phyloP scores from a whole-genome alignment of 2,113 vertebrate species.

The Taurulus bubalis region DNA sequence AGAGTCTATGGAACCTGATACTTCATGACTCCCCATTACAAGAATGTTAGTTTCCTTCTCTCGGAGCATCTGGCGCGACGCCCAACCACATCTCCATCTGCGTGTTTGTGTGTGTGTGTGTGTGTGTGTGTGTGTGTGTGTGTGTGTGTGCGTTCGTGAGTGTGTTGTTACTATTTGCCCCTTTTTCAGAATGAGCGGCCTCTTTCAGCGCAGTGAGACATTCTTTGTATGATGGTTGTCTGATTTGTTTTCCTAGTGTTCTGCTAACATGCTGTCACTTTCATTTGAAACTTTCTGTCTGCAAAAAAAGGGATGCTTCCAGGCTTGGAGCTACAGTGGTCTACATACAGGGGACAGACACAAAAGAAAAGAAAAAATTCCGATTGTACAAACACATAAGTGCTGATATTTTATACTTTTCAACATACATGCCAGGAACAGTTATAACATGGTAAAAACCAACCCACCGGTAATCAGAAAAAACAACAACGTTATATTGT shows the following conservation, averaged over 20 bases:
- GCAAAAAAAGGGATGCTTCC: not conserved
- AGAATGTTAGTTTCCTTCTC: constrained; percentile 97
- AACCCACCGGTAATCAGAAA: not conserved
- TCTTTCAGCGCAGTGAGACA: constrained; percentile 73
- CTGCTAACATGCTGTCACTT: constrained; percentile 40
- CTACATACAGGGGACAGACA: not conserved
- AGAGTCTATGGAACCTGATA: constrained; percentile 98
- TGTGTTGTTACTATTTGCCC: constrained; percentile 82
- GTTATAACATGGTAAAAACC: not conserved
- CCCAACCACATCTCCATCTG: constrained; percentile 94
- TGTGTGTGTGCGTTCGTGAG: constrained; percentile 34
- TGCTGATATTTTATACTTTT: not conserved
- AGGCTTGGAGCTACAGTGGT: not conserved
- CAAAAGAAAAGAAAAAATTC: not conserved
- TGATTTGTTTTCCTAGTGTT: constrained; percentile 48
- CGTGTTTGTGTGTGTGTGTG: constrained; percentile 62
- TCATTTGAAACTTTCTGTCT: constrained; percentile 34
- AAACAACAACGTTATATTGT: not conserved
- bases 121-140: constrained; percentile 49
- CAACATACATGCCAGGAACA: not conserved
- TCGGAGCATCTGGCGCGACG: constrained; percentile 80
- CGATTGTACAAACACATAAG: not conserved
- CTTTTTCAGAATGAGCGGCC: constrained; percentile 83
- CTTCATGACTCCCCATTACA: constrained; percentile 96
- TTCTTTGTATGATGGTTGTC: constrained; percentile 61